Conservation (phyloP, 2,113 vertebrate species). For the Pseudopipra pipra region DNA sequence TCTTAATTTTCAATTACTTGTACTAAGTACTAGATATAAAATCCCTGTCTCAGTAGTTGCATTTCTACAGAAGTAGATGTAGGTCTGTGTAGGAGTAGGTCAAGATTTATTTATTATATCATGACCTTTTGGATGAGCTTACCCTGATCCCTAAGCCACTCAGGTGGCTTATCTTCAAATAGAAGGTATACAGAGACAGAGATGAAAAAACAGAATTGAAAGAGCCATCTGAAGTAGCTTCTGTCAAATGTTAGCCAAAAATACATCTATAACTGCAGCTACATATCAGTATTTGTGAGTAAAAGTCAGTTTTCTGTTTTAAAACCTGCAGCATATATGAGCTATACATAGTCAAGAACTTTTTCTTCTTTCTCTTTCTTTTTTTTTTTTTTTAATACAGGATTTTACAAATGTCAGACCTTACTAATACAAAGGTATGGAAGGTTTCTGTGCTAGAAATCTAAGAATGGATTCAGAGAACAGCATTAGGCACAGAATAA, state of each 20-base stretch:
- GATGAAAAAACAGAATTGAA: neutral
- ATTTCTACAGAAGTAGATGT: neutral
- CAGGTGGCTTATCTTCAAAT: slow-evolving; percentile 17
- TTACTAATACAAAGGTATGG: neutral
- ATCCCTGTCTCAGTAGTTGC: neutral
- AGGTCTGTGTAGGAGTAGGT: neutral
- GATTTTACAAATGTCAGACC: neutral
- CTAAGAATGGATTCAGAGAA: neutral
- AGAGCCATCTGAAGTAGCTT: slow-evolving; percentile 12
- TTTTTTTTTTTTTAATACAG: neutral
- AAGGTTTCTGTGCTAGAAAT: neutral
- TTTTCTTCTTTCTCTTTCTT: neutral
- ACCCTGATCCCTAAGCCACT: neutral
- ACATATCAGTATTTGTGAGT: neutral
- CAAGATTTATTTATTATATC: neutral
- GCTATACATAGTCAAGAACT: neutral
- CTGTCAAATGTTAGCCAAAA: slow-evolving; percentile 21
- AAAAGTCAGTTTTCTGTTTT: slow-evolving; percentile 1
- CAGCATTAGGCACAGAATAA: neutral
- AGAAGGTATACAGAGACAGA: neutral
- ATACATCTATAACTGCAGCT: slow-evolving; percentile 2
- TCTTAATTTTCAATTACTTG: neutral
- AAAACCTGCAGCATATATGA: neutral
- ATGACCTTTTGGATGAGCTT: neutral
- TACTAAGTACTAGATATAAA: neutral